Conservation (phyloP, 2,113 vertebrate species). For the Ciconia boyciana region DNA sequence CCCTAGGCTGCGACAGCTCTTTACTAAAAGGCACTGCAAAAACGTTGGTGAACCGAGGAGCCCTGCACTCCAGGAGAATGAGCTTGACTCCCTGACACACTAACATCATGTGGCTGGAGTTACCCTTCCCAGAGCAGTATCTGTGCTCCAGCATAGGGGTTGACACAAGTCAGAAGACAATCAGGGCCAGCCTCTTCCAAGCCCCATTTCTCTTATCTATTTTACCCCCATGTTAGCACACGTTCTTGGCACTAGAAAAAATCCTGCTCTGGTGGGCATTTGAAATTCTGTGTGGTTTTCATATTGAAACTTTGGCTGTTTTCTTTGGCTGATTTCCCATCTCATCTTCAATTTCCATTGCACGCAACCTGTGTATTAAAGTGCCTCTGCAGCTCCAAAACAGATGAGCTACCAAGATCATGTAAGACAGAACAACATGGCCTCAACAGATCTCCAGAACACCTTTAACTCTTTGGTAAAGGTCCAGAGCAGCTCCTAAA, state of each 20-base stretch:
- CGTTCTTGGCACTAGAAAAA: background rate
- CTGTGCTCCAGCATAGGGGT: background rate
- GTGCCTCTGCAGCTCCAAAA: background rate
- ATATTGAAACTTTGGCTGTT: background rate
- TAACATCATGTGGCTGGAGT: fast-evolving
- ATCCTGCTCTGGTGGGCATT: background rate
- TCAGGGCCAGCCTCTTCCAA: background rate
- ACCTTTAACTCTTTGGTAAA: background rate
- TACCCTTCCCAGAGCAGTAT: background rate
- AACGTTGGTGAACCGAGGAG: background rate
- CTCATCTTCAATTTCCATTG: background rate
- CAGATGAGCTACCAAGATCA: background rate
- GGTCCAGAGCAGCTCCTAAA: background rate
- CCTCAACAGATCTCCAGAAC: background rate
- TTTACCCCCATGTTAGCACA: background rate
- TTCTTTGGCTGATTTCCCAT: background rate
- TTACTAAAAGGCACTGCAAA: background rate
- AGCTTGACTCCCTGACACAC: background rate
- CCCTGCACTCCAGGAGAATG: background rate
- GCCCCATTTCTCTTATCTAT: background rate
- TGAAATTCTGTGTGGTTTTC: background rate
- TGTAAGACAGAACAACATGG: fast-evolving
- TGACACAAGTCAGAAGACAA: background rate
- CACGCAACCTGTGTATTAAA: background rate
- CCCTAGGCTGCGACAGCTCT: background rate